Evolutionary conservation across 2,797 vertebrate genomes (phyloP).

Genomic region (Eulemur coronatus): DNA sequence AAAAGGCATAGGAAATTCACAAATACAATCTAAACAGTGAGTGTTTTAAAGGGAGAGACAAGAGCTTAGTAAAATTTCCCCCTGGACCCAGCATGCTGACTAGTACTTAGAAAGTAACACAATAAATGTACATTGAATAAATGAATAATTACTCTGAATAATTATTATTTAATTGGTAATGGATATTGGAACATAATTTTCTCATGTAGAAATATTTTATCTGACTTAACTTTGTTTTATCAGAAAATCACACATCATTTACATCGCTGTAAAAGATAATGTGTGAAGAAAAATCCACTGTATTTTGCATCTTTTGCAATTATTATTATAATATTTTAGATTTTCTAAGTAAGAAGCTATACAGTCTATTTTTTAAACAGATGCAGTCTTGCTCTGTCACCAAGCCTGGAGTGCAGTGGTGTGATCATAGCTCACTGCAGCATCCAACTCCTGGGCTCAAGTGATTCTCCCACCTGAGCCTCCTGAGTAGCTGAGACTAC

Average conservation of each 20-base stretch:
- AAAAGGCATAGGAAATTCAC: background rate
- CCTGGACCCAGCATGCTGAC: background rate
- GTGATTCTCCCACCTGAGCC: no score
- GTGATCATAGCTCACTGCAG: no score
- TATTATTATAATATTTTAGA: background rate
- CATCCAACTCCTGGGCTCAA: no score
- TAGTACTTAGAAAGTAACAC: background rate
- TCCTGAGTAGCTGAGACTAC: no score
- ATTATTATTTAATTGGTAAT: background rate
- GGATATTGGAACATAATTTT: background rate
- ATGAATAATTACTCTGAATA: background rate
- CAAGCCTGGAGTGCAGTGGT: no score
- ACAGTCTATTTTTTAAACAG: no score
- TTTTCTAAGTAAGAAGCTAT: background rate
- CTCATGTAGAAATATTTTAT: background rate
- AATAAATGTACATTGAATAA: background rate
- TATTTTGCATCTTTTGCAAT: background rate
- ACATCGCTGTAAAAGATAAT: background rate
- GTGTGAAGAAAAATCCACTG: background rate
- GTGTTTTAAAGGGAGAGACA: background rate
- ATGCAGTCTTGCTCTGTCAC: no score
- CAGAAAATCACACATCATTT: background rate
- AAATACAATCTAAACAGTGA: background rate
- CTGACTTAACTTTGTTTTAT: background rate
- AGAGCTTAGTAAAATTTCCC: background rate